Evolutionary conservation across 2,888 invertebrate genomes (phyloP).

Genomic region (Dioctria linearis): DNA sequence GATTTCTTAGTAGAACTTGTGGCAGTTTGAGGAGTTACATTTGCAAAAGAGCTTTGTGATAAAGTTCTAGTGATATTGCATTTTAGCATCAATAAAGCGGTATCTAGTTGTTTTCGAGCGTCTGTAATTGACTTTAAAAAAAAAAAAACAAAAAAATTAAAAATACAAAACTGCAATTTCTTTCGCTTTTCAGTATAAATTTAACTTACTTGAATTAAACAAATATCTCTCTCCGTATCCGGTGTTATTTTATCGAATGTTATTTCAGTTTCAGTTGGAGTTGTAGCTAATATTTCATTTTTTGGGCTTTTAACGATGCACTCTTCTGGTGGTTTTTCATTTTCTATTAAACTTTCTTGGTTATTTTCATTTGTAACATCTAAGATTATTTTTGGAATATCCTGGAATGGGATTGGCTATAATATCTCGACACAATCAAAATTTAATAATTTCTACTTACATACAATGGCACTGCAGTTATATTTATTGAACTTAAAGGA

Average conservation of each 20-base stretch:
- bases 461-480: slow-evolving; percentile 33
- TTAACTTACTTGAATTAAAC: slow-evolving; percentile 54
- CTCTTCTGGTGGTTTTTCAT: slow-evolving; percentile 13
- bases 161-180: neutral
- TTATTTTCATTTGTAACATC: neutral
- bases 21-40: slow-evolving; percentile 47
- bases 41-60: slow-evolving; percentile 53
- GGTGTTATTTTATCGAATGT: slow-evolving; percentile 37
- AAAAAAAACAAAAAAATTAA: slow-evolving; percentile 34
- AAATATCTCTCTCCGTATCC: slow-evolving; percentile 55
- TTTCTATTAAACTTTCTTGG: slow-evolving; percentile 5
- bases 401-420: no score
- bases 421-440: neutral
- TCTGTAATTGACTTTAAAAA: slow-evolving; percentile 51
- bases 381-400: slow-evolving; percentile 31
- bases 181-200: neutral
- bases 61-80: slow-evolving; percentile 54
- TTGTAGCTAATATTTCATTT: neutral
- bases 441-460: slow-evolving; percentile 31
- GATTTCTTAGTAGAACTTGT: neutral
- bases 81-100: slow-evolving; percentile 55
- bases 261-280: neutral
- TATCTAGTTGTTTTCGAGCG: slow-evolving; percentile 56
- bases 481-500: slow-evolving; percentile 49
- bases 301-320: neutral